phyloP scores from a whole-genome alignment of 2,888 invertebrate species.

The Nebria brevicollis region DNA sequence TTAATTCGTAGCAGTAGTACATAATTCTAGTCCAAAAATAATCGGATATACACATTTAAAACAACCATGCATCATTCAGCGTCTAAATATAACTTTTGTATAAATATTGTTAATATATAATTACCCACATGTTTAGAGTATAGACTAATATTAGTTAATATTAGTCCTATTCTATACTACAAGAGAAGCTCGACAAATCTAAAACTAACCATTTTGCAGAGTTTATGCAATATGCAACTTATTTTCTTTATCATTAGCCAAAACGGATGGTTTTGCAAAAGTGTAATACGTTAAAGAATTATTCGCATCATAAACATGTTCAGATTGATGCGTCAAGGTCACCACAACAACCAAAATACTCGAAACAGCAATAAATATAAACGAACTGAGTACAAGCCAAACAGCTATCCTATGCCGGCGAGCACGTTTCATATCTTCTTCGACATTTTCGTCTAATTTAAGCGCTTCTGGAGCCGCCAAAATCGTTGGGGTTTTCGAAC shows the following conservation, averaged over 20 bases:
- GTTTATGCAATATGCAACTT: background rate
- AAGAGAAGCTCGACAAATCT: background rate
- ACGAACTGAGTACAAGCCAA: slow-evolving; percentile 76
- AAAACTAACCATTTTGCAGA: background rate
- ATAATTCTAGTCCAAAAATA: background rate
- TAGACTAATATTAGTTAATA: background rate
- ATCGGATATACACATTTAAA: background rate
- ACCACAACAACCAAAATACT: slow-evolving; percentile 81
- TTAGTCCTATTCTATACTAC: background rate
- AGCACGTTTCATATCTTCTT: slow-evolving; percentile 22
- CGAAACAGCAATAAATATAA: slow-evolving; percentile 77
- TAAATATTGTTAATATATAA: slow-evolving; percentile 24
- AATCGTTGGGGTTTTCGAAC: slow-evolving; percentile 27
- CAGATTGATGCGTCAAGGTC: slow-evolving; percentile 69
- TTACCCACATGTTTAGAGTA: background rate
- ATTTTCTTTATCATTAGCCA: background rate
- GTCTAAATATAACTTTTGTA: slow-evolving; percentile 35
- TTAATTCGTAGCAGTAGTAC: background rate
- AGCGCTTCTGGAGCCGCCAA: slow-evolving; percentile 44
- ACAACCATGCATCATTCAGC: background rate
- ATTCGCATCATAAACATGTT: slow-evolving; percentile 52
- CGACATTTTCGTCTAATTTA: background rate
- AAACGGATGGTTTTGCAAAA: slow-evolving; percentile 52
- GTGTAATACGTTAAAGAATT: slow-evolving; percentile 56
- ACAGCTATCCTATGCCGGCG: slow-evolving; percentile 63